Base-by-base conservation (phyloP, 2,888 invertebrate genomes). In the Achlya flavicornis region DNA sequence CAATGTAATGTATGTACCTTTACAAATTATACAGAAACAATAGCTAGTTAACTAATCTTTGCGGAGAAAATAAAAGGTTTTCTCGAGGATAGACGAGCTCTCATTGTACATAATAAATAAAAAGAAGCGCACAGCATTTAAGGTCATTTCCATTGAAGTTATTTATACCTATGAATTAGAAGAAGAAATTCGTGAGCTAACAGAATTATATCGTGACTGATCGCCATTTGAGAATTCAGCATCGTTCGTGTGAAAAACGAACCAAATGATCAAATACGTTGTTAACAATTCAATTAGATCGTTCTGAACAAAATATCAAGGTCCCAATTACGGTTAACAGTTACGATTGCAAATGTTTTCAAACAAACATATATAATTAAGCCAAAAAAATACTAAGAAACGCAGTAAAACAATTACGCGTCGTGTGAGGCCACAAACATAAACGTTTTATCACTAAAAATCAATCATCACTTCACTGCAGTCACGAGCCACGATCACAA, bases 241-340 rank as follows among this genome's bases (percentile, higher is more conserved):
- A 64, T 63, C 53, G 69, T 66, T 77, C 83, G 80, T 87, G 84
- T 79, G 84, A 86, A 81, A 77, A 85, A 76, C 71, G 73, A 74
- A 78, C 72, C 71, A 68, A 78, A 81, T 78, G 65, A 81, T 79
- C 72, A 67, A 74, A 73, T 72, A 70, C 67, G 69, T 73, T 65
- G 67, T 72, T 75, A 76, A 76, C 64, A 62, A 66, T 63, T 68
- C 76, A 81, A 84, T 83, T 80, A 81, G 74, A 83, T 80, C 71
- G 76, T 69, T 73, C 79, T 75, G 76, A 78, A 80, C 82, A 80
- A 83, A 71, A 75, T 78, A 68, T 76, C 86, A 87, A 89, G 85
- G 85, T 73, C 67, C 70, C 66, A 68, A 68, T 68, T 77, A 79
- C 72, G 64, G 74, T 71, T 73, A 67, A 72, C 66, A 72, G 65